Base-by-base conservation (phyloP, 2,113 vertebrate species). In the Arothron firmamentum region DNA sequence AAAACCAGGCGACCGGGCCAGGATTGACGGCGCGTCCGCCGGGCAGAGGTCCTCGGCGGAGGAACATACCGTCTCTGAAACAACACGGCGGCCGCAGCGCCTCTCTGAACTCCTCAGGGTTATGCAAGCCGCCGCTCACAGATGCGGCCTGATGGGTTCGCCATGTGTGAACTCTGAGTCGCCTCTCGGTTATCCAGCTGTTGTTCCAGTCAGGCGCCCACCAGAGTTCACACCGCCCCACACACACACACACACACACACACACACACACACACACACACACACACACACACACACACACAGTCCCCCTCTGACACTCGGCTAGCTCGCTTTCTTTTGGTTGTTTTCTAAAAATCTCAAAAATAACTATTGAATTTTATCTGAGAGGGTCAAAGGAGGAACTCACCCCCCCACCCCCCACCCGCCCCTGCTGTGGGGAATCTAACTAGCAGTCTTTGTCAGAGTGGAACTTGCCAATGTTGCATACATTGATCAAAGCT, bases 81-180 rank as follows among this genome's bases (percentile, higher is more conserved):
- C 56, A 84, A 80, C 73, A 80, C 62, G 57, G 62, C 61, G 59
- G 56, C 80, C 70, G 51, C n/a, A 58, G 55, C 43, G 56, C 58
- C 70, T 68, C 58, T 38, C 49, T 20, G n/a, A 49, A 66, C 64
- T 67, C 74, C 34, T 62, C 13, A 47, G 67, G 23, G 62, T 77
- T 74, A 74, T 60, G 64, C 67, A 68, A 62, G 60, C 53, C 25
- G 25, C 56, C 3, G 16, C 51, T 49, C 41, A 42, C 63, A 50
- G 56, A 43, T 16, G 50, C 14, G 5, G 54, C 15, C 56, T 75
- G 81, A 89, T 85, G 68, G 57, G 43, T 85, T 81, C 53, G 62
- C 66, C 86, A 88, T 65, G 56, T 85, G 77, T 79, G 55, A 64
- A 59, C 62, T 48, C 45, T 62, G 70, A 79, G 76, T 83, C 82